phyloP scores from a whole-genome alignment of 2,797 vertebrate species.

The Chelonia mydas region DNA sequence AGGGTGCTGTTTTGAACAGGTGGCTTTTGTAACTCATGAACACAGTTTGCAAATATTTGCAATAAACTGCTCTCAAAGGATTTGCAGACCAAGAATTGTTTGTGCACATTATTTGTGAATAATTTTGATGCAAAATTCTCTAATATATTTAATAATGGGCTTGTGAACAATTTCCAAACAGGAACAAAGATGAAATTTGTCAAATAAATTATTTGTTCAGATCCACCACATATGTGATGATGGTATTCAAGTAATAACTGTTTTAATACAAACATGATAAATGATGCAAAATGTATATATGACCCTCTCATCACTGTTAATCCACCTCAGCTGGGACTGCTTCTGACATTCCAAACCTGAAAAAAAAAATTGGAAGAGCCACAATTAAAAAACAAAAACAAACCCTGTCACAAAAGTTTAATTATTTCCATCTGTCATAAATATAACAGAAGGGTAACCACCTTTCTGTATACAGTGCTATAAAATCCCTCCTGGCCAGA shows the following conservation, averaged over 20 bases:
- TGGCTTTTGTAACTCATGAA: background rate
- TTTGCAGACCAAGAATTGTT: background rate
- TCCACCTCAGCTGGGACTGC: background rate
- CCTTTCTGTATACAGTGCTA: too few species aligned
- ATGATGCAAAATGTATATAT: constrained; percentile 3
- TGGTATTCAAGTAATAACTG: constrained; percentile 34
- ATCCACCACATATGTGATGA: background rate
- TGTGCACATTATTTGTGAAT: background rate
- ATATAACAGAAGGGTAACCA: too few species aligned
- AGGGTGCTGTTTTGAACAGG: constrained; percentile 6
- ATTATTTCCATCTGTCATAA: background rate
- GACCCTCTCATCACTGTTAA: background rate
- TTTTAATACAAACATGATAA: constrained; percentile 23
- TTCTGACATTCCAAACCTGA: background rate
- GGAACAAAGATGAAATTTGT: rapidly evolving
- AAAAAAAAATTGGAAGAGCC: constrained; percentile 2
- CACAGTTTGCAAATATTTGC: rapidly evolving
- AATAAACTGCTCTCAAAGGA: background rate
- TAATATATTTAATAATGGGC: background rate
- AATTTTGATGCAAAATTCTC: background rate
- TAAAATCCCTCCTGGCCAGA: too few species aligned
- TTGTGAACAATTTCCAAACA: background rate
- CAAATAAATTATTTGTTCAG: background rate
- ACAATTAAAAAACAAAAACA: background rate
- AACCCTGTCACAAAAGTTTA: background rate